phyloP scores from a whole-genome alignment of 2,888 invertebrate species.

The Gari tellinella region DNA sequence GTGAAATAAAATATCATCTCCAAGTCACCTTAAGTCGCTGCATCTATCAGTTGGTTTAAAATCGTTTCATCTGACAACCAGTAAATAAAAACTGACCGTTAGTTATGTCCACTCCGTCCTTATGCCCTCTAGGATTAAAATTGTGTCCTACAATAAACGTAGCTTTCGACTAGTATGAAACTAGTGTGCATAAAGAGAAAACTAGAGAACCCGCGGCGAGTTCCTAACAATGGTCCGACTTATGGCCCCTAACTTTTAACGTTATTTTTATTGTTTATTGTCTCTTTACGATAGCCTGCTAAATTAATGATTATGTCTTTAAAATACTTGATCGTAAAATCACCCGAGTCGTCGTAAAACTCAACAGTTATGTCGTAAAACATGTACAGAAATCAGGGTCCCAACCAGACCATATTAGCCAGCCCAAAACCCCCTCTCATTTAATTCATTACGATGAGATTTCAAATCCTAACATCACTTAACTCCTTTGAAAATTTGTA shows the following conservation, averaged over 20 bases:
- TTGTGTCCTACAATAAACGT: not conserved
- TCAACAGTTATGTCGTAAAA: conserved; percentile 25
- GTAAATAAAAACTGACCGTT: not conserved
- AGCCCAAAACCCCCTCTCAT: not conserved
- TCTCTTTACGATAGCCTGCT: conserved; percentile 48
- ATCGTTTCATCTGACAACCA: not conserved
- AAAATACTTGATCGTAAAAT: conserved; percentile 55
- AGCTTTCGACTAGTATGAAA: too few relatives aligned
- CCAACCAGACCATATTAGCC: conserved; percentile 1
- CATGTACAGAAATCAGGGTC: conserved; percentile 34
- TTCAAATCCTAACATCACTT: not conserved
- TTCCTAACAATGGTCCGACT: conserved; percentile 38
- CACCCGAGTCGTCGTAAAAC: conserved; percentile 41
- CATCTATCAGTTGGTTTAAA: too few relatives aligned
- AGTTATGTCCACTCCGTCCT: not conserved
- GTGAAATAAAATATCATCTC: too few relatives aligned
- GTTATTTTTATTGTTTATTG: conserved; percentile 62
- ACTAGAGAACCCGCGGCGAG: too few relatives aligned
- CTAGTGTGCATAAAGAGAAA: too few relatives aligned
- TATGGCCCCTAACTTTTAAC: conserved; percentile 42
- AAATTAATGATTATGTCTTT: conserved; percentile 61
- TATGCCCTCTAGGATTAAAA: conserved; percentile 29
- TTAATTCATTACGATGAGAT: not conserved
- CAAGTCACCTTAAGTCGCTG: too few relatives aligned
- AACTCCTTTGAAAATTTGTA: not conserved